Conservation (phyloP, 2,888 invertebrate species). For the Mythimna loreyi region DNA sequence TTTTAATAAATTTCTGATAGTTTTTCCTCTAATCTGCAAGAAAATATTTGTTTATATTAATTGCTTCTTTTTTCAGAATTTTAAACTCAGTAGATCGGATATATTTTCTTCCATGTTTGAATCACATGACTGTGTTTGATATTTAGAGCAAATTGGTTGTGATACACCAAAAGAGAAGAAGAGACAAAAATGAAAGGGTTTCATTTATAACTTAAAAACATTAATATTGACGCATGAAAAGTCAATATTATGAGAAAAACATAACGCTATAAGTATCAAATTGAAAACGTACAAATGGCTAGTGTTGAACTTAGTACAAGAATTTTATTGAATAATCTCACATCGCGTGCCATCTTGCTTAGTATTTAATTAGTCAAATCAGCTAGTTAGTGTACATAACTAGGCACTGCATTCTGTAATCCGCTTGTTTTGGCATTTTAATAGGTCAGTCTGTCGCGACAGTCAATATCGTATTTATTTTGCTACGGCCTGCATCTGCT, state of each 20-base stretch:
- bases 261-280: slow-evolving; percentile 2
- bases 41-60: too few relatives aligned
- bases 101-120: too few relatives aligned
- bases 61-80: too few relatives aligned
- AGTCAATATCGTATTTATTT: slow-evolving; percentile 21
- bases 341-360: slow-evolving; percentile 26
- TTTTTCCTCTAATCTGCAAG: too few relatives aligned
- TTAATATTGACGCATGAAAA: background rate
- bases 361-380: slow-evolving; percentile 27
- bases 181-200: too few relatives aligned
- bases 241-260: too few relatives aligned
- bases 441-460: slow-evolving; percentile 46
- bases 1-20: too few relatives aligned
- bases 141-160: too few relatives aligned
- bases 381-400: slow-evolving; percentile 23
- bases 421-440: slow-evolving; percentile 47
- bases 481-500: slow-evolving; percentile 53
- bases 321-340: slow-evolving; percentile 32
- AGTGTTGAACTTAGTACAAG: slow-evolving; percentile 14
- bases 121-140: too few relatives aligned
- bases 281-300: too few relatives aligned
- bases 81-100: too few relatives aligned
- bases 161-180: too few relatives aligned
- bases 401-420: slow-evolving; percentile 44
- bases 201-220: background rate